Evolutionary conservation across 1,140 invertebrate species (phyloP).

Genomic region (Leguminivora glycinivorella): DNA sequence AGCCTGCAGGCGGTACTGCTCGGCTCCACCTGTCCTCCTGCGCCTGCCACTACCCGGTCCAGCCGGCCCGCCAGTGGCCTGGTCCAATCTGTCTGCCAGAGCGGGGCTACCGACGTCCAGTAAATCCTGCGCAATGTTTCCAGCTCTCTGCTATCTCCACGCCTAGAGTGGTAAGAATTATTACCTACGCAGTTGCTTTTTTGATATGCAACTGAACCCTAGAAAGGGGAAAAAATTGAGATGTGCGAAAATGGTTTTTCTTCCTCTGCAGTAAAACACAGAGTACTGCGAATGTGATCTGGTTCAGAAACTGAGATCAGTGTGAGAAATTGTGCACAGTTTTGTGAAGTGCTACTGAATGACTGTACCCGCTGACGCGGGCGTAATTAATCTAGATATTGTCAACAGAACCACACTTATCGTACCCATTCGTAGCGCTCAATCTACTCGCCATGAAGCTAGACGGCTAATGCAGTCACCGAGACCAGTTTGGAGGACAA

Average conservation of each 20-base stretch:
- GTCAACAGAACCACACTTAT: not conserved
- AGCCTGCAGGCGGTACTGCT: not conserved
- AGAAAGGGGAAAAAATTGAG: no score
- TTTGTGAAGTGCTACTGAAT: no score
- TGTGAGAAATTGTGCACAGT: no score
- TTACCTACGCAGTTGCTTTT: no score
- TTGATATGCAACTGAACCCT: no score
- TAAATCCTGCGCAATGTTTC: not conserved
- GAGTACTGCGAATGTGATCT: not conserved
- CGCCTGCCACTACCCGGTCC: not conserved
- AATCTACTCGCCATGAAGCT: not conserved
- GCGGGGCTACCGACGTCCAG: not conserved
- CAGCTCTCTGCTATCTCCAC: no score
- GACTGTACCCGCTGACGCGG: not conserved
- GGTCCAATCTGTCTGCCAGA: not conserved
- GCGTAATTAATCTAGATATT: not conserved
- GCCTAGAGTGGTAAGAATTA: no score
- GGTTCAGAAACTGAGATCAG: not conserved
- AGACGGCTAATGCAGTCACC: not conserved
- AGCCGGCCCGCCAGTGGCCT: not conserved
- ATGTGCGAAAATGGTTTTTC: no score
- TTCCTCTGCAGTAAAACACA: no score
- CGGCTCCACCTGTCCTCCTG: not conserved
- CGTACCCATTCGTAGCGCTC: not conserved
- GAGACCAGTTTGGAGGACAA: not conserved